phyloP scores from a whole-genome alignment of 2,113 vertebrate genomes.

The Xenopus tropicalis region UCB_Xtro_10.0 CM004448.2:48892501-48893000 shows the following conservation, averaged over 20 bases:
- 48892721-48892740: slow-evolving; percentile 1
- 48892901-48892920: slow-evolving; percentile 2
- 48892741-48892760: not conserved
- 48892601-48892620: not conserved
- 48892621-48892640: not conserved
- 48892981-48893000: not conserved
- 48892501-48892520: too few species aligned
- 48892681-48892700: not conserved
- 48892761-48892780: slow-evolving; percentile 7
- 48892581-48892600: not conserved
- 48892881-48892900: not conserved
- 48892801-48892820: slow-evolving; percentile 6
- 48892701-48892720: not conserved
- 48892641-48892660: not conserved
- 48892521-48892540: too few species aligned
- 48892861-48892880: slow-evolving; percentile 1
- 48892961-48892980: not conserved
- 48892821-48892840: slow-evolving; percentile 2
- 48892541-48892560: too few species aligned
- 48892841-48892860: not conserved
- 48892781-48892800: not conserved
- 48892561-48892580: too few species aligned
- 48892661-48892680: slow-evolving; percentile 6
- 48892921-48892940: not conserved
- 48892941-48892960: not conserved